Evolutionary conservation across 2,113 vertebrate genomes (phyloP).

Genomic region (Oreocharis arfaki): DNA sequence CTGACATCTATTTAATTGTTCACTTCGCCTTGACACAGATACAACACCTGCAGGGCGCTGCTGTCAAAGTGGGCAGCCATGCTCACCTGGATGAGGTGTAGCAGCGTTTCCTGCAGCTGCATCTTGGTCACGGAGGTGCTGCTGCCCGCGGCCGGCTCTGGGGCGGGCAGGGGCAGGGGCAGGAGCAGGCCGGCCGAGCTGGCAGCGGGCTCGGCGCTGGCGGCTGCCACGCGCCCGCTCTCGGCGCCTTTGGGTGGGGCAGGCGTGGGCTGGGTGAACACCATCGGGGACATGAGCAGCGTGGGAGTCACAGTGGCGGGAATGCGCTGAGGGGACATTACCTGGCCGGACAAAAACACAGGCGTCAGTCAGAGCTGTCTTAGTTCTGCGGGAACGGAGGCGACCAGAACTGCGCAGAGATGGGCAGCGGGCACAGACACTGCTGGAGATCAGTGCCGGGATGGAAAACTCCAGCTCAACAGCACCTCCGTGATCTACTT

Average conservation of each 20-base stretch:
- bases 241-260: constrained; percentile 10
- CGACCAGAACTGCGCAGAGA: neutral
- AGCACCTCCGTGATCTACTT: neutral
- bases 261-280: constrained; percentile 76
- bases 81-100: constrained; percentile 87
- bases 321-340: constrained; percentile 75
- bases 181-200: constrained; percentile 25
- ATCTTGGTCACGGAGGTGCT: constrained; percentile 69
- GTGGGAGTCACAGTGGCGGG: constrained; percentile 76
- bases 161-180: constrained; percentile 46
- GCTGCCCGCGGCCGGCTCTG: neutral
- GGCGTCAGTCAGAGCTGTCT: neutral
- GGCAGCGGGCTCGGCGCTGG: neutral
- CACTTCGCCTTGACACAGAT: neutral
- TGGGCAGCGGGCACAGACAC: neutral
- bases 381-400: neutral
- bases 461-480: neutral
- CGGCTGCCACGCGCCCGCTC: neutral
- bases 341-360: constrained; percentile 51
- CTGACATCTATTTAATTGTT: rapidly evolving
- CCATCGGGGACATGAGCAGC: constrained; percentile 85
- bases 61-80: rapidly evolving
- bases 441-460: rapidly evolving
- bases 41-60: neutral
- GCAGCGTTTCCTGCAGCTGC: constrained; percentile 86